A percentile compares a stretch with the other conserved stretches of the same genome.
Conservation (phyloP, 2,113 vertebrate genomes). For the Agelaius tricolor region DNA sequence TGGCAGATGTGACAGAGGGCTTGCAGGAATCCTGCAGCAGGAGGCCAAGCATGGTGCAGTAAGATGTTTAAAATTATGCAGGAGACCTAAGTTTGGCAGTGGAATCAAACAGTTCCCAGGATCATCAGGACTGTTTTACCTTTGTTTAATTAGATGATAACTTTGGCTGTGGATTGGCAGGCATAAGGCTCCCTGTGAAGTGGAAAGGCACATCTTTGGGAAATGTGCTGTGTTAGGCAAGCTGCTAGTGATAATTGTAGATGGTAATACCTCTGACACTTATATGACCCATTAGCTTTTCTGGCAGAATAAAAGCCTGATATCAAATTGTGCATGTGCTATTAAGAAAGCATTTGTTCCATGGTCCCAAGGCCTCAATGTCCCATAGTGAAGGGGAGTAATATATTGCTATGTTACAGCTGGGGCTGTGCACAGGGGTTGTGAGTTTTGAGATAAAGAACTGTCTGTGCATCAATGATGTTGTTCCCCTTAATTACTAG, state of each 20-base stretch:
- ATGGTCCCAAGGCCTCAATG: not conserved
- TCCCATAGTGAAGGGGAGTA: not conserved
- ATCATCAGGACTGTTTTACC: not conserved
- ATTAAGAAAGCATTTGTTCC: conserved; percentile 31
- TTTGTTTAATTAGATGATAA: conserved; percentile 25
- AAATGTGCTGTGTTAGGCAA: conserved; percentile 35
- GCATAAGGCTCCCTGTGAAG: not conserved
- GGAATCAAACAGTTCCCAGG: not conserved
- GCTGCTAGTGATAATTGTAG: conserved; percentile 29
- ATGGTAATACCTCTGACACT: conserved; percentile 24
- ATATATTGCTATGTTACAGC: not conserved
- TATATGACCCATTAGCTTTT: conserved; percentile 47
- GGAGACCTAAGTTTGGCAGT: not conserved
- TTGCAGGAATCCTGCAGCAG: not conserved
- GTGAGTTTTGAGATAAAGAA: not conserved
- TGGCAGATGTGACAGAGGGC: not conserved
- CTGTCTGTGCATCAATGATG: not conserved
- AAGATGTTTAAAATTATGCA: not conserved
- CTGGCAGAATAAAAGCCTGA: conserved; percentile 6
- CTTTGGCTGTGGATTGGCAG: not conserved
- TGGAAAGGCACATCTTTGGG: not conserved
- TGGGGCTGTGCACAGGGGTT: not conserved
- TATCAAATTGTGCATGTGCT: conserved; percentile 24
- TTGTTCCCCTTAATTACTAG: not conserved
- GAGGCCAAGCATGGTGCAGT: not conserved